phyloP scores from a whole-genome alignment of 2,113 vertebrate genomes.

The Lucifuga dentata region DNA sequence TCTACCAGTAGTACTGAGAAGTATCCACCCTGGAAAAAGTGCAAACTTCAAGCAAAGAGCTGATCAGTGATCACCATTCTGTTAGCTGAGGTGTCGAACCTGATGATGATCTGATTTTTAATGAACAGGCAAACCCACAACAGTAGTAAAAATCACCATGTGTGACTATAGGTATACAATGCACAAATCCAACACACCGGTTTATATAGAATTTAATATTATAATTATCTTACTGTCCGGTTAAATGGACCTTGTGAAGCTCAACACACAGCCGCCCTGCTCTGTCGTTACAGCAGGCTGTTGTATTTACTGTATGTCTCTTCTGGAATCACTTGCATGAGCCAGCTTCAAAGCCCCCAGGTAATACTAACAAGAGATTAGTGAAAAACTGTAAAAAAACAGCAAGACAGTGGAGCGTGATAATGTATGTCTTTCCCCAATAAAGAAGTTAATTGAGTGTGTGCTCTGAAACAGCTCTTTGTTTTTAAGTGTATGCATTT shows the following conservation, averaged over 20 bases:
- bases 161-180: conserved; percentile 58
- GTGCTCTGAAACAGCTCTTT: background rate
- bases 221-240: conserved; percentile 45
- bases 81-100: conserved; percentile 7
- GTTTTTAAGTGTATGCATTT: conserved; percentile 3
- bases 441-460: background rate
- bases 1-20: background rate
- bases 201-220: conserved; percentile 61
- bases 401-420: conserved; percentile 5
- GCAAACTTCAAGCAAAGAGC: background rate
- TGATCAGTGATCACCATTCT: background rate
- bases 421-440: conserved; percentile 1
- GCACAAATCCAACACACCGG: conserved; percentile 65
- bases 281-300: conserved; percentile 23
- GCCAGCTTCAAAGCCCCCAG: conserved; percentile 19
- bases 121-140: conserved; percentile 52
- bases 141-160: conserved; percentile 69
- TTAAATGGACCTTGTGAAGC: conserved; percentile 57
- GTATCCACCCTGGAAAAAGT: conserved; percentile 18
- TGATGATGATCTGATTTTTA: conserved; percentile 28
- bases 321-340: conserved; percentile 5
- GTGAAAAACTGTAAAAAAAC: conserved; percentile 1
- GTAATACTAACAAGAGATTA: conserved; percentile 21
- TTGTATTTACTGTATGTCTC: conserved; percentile 2
- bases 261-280: conserved; percentile 27